phyloP scores from a whole-genome alignment of 2,797 vertebrate species.

The Semaprochilodus insignis region DNA sequence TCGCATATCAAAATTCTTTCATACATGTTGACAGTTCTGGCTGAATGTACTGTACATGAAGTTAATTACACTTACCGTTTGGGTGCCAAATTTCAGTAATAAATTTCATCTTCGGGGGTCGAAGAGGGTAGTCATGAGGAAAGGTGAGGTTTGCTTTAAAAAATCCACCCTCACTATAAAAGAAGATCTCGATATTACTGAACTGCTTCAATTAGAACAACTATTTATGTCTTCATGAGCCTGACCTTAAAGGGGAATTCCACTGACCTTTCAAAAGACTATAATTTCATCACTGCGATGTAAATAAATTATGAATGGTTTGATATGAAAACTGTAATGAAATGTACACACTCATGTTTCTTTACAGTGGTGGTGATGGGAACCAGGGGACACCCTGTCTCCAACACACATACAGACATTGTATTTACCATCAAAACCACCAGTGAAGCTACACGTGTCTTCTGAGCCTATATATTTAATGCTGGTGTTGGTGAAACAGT shows the following conservation, averaged over 20 bases:
- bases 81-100: constrained; percentile 82
- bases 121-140: constrained; percentile 78
- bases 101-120: constrained; percentile 82
- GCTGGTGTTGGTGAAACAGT: no score
- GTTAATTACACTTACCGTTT: constrained; percentile 70
- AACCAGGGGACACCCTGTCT: no score
- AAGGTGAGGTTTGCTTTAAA: constrained; percentile 81
- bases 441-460: no score
- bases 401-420: no score
- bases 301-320: no score
- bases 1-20: background rate
- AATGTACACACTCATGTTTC: no score
- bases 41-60: background rate
- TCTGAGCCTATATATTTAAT: no score
- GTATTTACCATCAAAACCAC: no score
- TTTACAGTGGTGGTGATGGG: no score
- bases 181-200: background rate
- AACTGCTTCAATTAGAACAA: background rate
- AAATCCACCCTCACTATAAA: constrained; percentile 78
- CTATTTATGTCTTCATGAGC: background rate
- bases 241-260: background rate
- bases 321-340: no score
- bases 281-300: background rate
- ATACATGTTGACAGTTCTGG: background rate
- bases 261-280: background rate